Evolutionary conservation across 2,888 invertebrate genomes (phyloP).

Genomic region (Embidobia sp.): DNA sequence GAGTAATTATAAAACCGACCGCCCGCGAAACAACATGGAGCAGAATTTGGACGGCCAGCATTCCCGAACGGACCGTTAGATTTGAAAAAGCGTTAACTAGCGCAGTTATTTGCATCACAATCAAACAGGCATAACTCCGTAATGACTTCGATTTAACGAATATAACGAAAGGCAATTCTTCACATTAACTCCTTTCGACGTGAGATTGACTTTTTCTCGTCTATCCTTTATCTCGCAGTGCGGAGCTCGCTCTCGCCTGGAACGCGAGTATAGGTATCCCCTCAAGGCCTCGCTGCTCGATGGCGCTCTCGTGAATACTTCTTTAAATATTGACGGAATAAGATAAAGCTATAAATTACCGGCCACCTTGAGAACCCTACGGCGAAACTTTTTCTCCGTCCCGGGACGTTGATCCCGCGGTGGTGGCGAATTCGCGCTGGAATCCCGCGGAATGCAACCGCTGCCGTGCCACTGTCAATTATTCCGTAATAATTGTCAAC

Average conservation of each 20-base stretch:
- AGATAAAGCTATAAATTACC: slow-evolving; percentile 76
- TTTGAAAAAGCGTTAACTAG: not conserved
- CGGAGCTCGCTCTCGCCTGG: slow-evolving; percentile 32
- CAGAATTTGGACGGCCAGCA: too few relatives aligned
- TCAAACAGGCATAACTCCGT: slow-evolving; percentile 30
- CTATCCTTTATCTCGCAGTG: slow-evolving; percentile 37
- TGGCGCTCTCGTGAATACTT: slow-evolving; percentile 65
- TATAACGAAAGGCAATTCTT: slow-evolving; percentile 67
- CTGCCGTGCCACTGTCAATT: not conserved
- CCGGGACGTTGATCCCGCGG: slow-evolving; percentile 69
- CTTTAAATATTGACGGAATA: slow-evolving; percentile 75
- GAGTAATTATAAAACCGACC: too few relatives aligned
- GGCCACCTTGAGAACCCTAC: slow-evolving; percentile 69
- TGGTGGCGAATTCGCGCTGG: slow-evolving; percentile 29
- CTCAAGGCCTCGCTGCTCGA: slow-evolving; percentile 62
- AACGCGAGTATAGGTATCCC: slow-evolving; percentile 55
- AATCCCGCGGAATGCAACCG: slow-evolving; percentile 34
- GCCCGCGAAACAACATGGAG: too few relatives aligned
- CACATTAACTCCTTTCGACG: slow-evolving; percentile 38
- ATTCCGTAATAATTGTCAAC: too few relatives aligned
- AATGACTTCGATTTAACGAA: slow-evolving; percentile 65
- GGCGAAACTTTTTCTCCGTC: slow-evolving; percentile 65
- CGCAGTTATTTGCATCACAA: slow-evolving; percentile 4
- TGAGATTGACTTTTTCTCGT: slow-evolving; percentile 54
- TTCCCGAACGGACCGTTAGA: too few relatives aligned